phyloP scores from a whole-genome alignment of 2,888 invertebrate species.

The Andrena bucephala region DNA sequence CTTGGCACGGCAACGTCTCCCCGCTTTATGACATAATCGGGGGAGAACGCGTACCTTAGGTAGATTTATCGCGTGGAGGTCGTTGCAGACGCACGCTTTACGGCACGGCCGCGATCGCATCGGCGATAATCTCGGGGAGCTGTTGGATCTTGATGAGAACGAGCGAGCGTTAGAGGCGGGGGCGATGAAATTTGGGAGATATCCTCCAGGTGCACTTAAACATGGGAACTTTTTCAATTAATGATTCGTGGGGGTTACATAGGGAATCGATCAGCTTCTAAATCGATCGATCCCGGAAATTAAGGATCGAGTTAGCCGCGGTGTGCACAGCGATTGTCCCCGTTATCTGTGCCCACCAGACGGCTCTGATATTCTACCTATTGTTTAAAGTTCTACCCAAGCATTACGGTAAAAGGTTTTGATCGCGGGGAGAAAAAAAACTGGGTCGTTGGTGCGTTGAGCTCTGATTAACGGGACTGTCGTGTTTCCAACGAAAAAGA shows the following conservation, averaged over 20 bases:
- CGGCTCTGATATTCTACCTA: constrained; percentile 34
- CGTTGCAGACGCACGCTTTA: constrained; percentile 46
- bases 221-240: constrained; percentile 32
- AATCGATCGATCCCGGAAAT: constrained; percentile 28
- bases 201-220: background rate
- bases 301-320: constrained; percentile 15
- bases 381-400: constrained; percentile 28
- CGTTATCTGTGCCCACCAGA: constrained; percentile 41
- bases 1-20: constrained; percentile 43
- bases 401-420: constrained; percentile 35
- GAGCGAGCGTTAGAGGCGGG: background rate
- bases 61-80: constrained; percentile 56
- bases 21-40: constrained; percentile 59
- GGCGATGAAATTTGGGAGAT: background rate
- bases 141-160: constrained; percentile 46
- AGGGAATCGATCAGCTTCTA: constrained; percentile 11
- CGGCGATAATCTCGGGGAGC: constrained; percentile 44
- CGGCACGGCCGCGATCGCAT: constrained; percentile 46
- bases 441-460: constrained; percentile 50
- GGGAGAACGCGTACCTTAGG: constrained; percentile 38
- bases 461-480: constrained; percentile 51
- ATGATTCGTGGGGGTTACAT: background rate
- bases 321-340: background rate
- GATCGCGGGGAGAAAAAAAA: constrained; percentile 34
- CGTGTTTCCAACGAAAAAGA: constrained; percentile 13